phyloP scores from a whole-genome alignment of 2,113 vertebrate species.

The Strix uralensis region DNA sequence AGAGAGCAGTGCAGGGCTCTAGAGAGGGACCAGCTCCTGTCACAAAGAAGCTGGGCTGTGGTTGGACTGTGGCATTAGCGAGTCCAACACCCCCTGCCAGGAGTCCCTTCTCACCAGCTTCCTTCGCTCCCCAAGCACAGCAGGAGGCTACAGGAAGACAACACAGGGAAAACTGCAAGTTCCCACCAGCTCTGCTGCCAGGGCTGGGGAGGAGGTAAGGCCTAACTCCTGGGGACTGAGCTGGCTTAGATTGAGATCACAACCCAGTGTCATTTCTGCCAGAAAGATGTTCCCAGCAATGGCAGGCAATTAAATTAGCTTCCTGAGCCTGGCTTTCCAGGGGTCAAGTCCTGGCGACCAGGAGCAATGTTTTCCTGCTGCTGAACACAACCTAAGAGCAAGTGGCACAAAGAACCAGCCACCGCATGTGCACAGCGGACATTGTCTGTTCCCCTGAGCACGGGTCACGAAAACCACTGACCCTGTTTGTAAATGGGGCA shows the following conservation, averaged over 20 bases:
- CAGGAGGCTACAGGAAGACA: not conserved
- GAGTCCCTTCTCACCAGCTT: not conserved
- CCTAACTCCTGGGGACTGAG: not conserved
- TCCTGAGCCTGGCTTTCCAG: not conserved
- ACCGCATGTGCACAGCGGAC: not conserved
- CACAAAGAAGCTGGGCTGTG: not conserved
- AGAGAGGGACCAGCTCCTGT: not conserved
- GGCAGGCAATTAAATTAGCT: not conserved
- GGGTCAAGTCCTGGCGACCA: not conserved
- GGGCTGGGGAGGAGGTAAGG: not conserved
- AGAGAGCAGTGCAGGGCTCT: not conserved
- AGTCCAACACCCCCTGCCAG: not conserved
- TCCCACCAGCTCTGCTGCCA: not conserved
- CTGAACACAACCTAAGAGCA: not conserved
- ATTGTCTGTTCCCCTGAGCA: not conserved
- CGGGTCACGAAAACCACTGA: accelerated
- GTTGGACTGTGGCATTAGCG: not conserved
- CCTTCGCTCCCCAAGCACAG: not conserved
- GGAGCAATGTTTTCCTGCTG: not conserved
- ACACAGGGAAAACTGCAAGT: not conserved
- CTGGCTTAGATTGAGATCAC: not conserved
- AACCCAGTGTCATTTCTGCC: not conserved
- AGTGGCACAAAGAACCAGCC: not conserved
- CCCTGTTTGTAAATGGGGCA: not conserved
- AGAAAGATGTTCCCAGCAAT: not conserved